Base-by-base conservation (phyloP, 2,113 vertebrate species). In the Machaerirhynchus nigripectus region DNA sequence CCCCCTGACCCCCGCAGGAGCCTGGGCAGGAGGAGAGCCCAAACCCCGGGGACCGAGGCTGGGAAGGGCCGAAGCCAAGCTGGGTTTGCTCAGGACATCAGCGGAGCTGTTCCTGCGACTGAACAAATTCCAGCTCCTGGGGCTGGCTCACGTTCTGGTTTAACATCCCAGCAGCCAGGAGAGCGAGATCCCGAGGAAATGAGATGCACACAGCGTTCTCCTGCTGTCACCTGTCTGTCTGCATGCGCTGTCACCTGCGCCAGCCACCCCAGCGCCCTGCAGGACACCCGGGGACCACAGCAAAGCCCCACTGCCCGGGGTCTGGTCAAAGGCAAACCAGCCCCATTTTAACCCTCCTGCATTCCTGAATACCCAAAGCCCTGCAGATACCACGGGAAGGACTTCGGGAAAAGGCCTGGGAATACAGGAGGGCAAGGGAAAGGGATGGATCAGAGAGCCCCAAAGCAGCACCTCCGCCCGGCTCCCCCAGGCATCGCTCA, bases 61-160 rank as follows among this genome's bases (percentile, higher is more conserved):
- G 84, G 79, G 42, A n/a, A 73, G 84, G 83, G 89, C 73, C 17
- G 33, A 30, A 87, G 37, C 56, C 77, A 22, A 30, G 18, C 9
- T 35, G 64, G 75, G 60, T 20, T 64, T 16, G 84, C 56, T 46
- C 47, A 33, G 69, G 63, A 9, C 33, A n/a, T 5, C 52, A 10
- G 65, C 3, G 2, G 68, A 2, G 46, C 81, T 5, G 1, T 64
- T 40, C 74, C 84, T 15, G 4, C 0, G 0, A 3, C 60, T 1
- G 9, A 61, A 24, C 33, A 4, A 42, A 37, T 30, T 7, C 53
- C 64, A 24, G 74, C n/a, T 44, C 33, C 89, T 23, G 0, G 0
- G 33, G 46, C 70, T 75, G 15, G 1, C 77, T 87, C 75, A 11
- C 3, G 0, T 24, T 67, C 17, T 3, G 27, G 11, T 33, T 68